phyloP scores from a whole-genome alignment of 2,113 vertebrate genomes.

The Clarias magur region DNA sequence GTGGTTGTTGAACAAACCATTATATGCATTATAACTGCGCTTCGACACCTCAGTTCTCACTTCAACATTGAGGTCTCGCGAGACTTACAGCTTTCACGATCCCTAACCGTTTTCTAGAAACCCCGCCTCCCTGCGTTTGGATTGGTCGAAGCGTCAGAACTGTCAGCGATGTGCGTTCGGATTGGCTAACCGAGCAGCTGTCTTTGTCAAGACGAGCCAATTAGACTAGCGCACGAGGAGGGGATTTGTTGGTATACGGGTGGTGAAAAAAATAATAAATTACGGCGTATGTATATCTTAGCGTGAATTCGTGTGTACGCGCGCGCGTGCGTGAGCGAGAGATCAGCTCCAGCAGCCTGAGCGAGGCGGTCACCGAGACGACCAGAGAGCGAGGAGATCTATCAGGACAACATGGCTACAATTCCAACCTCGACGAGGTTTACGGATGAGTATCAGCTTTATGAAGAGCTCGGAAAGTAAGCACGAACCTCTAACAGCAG shows the following conservation, averaged over 20 bases:
- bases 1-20: not conserved
- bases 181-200: not conserved
- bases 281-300: conserved; percentile 32
- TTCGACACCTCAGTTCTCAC: conserved; percentile 48
- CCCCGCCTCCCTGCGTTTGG: conserved; percentile 23
- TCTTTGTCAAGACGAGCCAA: not conserved
- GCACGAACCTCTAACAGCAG: conserved; percentile 52
- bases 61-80: conserved; percentile 44
- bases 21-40: conserved; percentile 22
- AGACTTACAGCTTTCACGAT: conserved; percentile 46
- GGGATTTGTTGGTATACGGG: not conserved
- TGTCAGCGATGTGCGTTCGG: not conserved
- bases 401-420: conserved; percentile 85
- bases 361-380: conserved; percentile 65
- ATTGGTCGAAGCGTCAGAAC: not conserved
- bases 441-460: conserved; percentile 97
- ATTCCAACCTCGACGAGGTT: conserved; percentile 91
- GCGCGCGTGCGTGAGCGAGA: conserved; percentile 38
- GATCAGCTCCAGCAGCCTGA: conserved; percentile 66
- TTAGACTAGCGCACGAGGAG: not conserved
- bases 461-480: conserved; percentile 98
- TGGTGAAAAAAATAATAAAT: not conserved
- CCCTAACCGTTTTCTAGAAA: conserved; percentile 51
- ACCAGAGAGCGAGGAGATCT: conserved; percentile 46
- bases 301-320: conserved; percentile 3